Evolutionary conservation across 2,888 invertebrate species (phyloP), one percentile per base, ranked within the genome.

Genomic region (Hoplodrina ambigua): DNA sequence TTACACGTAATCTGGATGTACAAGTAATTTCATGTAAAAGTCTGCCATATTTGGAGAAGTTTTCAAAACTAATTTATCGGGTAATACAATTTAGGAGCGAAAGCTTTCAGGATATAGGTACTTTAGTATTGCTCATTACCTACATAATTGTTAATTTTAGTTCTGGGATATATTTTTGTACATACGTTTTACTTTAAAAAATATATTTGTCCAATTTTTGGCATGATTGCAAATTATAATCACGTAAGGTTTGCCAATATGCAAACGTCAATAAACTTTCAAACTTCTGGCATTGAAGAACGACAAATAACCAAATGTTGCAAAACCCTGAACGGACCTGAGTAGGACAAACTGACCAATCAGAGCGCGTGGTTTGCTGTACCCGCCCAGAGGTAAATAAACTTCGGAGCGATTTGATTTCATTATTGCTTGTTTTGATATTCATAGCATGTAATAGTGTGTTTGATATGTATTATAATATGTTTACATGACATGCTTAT

Each of bases 311-410:
- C 61, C 75, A 80, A 86, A 86, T 86, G 89, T 88, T 89, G 83
- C 81, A 64, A 82, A 85, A 81, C 63, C 57, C 73, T 84, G 56
- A 17, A 30, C 81, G 61, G 41, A 41, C 8, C 33, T 49, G 46
- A 20, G 20, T 20, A 10, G 20, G n/a, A 25, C 30, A 19, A 56
- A 33, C 56, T 15, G 67, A 37, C 89, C 89, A 90, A 89, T 88
- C 75, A 83, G 81, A 72, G 63, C 54, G 64, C 76, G 10, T 58
- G 56, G 49, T 54, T 54, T 15, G 20, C 50, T 44, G 72, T 52
- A 53, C 80, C 83, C 86, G 84, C 86, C 88, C 90, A 88, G 88
- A 73, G 86, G 85, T 89, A 86, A 88, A 87, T 73, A 89, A 83
- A 75, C 86, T 82, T 85, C 5, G 82, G 78, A 65, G 63, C 77